These are phyloP conservation scores for Atherinosoma microstoma DNA, from an alignment of 2,797 vertebrate species.

Conservation along the genomic window DNA sequence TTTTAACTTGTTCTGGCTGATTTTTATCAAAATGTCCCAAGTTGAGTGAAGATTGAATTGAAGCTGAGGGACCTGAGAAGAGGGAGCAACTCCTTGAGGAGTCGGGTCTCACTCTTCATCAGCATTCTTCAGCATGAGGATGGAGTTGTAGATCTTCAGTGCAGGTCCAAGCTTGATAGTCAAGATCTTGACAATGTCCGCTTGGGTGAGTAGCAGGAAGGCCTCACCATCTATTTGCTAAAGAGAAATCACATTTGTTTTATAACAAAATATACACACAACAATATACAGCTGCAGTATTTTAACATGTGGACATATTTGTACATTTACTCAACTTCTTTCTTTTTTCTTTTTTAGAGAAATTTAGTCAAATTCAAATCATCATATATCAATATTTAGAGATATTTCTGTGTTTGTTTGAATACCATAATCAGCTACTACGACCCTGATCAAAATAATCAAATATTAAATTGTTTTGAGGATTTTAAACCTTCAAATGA, in stretches of 20 bases:
- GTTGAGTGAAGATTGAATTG: constrained; percentile 21
- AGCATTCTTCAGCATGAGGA: constrained; percentile 86
- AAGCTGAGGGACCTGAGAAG: background rate
- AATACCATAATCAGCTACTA: too few species aligned
- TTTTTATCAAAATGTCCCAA: constrained; percentile 30
- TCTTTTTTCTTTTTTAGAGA: background rate
- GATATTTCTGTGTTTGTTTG: too few species aligned
- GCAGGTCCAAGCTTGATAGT: constrained; percentile 87
- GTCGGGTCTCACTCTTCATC: constrained; percentile 81
- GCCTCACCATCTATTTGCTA: constrained; percentile 88
- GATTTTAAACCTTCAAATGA: background rate
- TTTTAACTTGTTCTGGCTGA: constrained; percentile 19
- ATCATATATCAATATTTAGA: too few species aligned
- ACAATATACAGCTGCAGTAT: background rate
- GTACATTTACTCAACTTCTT: too few species aligned
- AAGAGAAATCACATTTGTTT: background rate
- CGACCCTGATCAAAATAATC: background rate
- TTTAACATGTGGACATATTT: too few species aligned
- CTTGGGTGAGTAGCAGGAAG: constrained; percentile 86
- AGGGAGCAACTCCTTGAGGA: background rate
- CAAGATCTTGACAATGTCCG: constrained; percentile 88
- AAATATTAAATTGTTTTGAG: background rate
- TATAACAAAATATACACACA: background rate
- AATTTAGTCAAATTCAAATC: too few species aligned
- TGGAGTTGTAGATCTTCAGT: constrained; percentile 88